A percentile compares a stretch with the other conserved stretches of the same genome.
phyloP scores from a whole-genome alignment of 2,888 invertebrate genomes.

The Schrankia costaestrigalis region DNA sequence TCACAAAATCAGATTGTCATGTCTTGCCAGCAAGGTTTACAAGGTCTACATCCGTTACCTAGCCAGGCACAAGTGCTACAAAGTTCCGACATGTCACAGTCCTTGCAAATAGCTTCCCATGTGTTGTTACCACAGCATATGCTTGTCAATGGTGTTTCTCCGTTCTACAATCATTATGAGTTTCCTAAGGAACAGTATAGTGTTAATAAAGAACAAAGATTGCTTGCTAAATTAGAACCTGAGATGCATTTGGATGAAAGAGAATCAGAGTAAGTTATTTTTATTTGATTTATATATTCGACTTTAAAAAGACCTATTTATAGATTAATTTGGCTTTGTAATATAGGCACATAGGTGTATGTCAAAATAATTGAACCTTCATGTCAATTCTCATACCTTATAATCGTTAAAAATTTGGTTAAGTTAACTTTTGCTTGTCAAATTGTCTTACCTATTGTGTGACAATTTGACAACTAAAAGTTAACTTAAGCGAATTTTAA shows the following conservation, averaged over 20 bases:
- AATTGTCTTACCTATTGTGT: no score
- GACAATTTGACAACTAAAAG: no score
- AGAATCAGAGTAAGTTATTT: conserved; percentile 51
- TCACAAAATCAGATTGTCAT: conserved; percentile 62
- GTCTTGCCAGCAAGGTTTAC: conserved; percentile 64
- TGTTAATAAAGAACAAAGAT: conserved; percentile 54
- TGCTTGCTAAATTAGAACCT: conserved; percentile 53
- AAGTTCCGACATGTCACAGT: conserved; percentile 49
- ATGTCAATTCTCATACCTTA: no score
- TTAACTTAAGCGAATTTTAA: no score
- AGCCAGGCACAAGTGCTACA: conserved; percentile 47
- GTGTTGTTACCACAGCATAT: conserved; percentile 64
- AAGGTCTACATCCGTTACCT: conserved; percentile 43
- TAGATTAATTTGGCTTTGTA: no score
- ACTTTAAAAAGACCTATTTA: no score
- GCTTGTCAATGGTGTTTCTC: conserved; percentile 54
- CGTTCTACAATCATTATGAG: conserved; percentile 59
- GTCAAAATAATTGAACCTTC: no score
- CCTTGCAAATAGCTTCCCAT: conserved; percentile 61
- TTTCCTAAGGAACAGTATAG: conserved; percentile 43
- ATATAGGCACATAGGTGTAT: no score
- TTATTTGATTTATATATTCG: no score
- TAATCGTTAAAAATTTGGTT: no score
- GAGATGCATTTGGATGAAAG: conserved; percentile 40
- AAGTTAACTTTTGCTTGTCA: no score